A percentile compares a stretch with the other conserved stretches of the same genome.
phyloP scores from a whole-genome alignment of 2,797 vertebrate species.

The Lagodon rhomboides region DNA sequence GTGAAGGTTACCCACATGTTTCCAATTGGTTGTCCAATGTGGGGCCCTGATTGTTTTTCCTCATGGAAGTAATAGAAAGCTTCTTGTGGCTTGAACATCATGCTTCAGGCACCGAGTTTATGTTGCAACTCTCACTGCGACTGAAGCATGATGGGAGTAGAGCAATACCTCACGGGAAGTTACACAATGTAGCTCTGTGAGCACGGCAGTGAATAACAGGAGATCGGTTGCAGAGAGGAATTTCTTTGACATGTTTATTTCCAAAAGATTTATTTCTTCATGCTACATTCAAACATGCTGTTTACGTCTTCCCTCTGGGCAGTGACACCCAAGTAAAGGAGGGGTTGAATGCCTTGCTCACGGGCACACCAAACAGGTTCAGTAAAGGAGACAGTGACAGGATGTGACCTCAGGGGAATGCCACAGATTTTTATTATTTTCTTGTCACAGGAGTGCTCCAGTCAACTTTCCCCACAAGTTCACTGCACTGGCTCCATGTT shows the following conservation, averaged over 20 bases:
- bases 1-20: conserved; percentile 45
- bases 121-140: conserved; percentile 42
- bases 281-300: conserved; percentile 1
- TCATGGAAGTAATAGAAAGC: conserved; percentile 35
- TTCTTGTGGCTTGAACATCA: conserved; percentile 5
- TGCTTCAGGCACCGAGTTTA: conserved; percentile 35
- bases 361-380: not conserved
- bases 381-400: not conserved
- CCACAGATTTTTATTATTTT: accelerated
- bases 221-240: conserved; percentile 24
- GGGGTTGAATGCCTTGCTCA: not conserved
- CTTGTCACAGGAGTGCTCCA: not conserved
- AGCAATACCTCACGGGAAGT: conserved; percentile 55
- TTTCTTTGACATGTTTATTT: conserved; percentile 42
- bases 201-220: conserved; percentile 33
- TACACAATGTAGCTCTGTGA: conserved; percentile 42
- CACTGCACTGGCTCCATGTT: too few relatives aligned
- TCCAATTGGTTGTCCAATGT: conserved; percentile 16
- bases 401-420: not conserved
- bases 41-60: conserved; percentile 12
- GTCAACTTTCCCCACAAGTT: too few relatives aligned
- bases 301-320: conserved; percentile 6
- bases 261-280: conserved; percentile 40
- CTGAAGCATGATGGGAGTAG: conserved; percentile 43
- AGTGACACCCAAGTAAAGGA: not conserved